Conservation (phyloP, 2,888 invertebrate genomes). For the Protophormia terraenovae region DNA sequence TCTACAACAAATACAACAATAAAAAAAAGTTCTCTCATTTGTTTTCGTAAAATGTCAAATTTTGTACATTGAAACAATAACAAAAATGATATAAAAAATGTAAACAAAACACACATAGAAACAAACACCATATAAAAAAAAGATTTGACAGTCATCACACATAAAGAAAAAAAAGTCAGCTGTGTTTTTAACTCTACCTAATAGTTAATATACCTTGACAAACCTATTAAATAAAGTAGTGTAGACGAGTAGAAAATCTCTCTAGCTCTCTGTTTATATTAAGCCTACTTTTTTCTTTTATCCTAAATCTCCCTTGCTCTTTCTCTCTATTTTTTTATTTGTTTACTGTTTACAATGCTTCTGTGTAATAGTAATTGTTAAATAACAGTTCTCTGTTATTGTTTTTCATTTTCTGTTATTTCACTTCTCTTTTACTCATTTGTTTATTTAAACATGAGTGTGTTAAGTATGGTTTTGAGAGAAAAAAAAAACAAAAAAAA, state of each 20-base stretch:
- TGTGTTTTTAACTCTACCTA: no score
- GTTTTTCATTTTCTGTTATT: not conserved
- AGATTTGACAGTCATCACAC: no score
- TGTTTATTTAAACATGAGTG: slow-evolving; percentile 7
- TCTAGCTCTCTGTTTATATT: not conserved
- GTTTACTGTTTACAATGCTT: not conserved
- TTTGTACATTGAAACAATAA: no score
- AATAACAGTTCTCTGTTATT: not conserved
- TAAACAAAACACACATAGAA: no score
- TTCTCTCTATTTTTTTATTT: not conserved
- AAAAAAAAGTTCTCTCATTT: no score
- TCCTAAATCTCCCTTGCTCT: not conserved
- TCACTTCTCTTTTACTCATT: not conserved
- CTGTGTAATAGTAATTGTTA: not conserved
- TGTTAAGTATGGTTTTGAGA: not conserved
- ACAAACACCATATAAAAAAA: no score
- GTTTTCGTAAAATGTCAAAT: no score
- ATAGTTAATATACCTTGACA: no score
- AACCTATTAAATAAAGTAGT: no score
- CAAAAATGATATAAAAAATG: no score
- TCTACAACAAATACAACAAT: no score
- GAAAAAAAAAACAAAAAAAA: not conserved
- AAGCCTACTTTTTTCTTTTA: not conserved
- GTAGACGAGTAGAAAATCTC: not conserved
- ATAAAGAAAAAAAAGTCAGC: no score